These are phyloP conservation scores for Leptobrachium ailaonicum DNA, from an alignment of 2,113 vertebrate species.

Conservation along the genomic window DNA sequence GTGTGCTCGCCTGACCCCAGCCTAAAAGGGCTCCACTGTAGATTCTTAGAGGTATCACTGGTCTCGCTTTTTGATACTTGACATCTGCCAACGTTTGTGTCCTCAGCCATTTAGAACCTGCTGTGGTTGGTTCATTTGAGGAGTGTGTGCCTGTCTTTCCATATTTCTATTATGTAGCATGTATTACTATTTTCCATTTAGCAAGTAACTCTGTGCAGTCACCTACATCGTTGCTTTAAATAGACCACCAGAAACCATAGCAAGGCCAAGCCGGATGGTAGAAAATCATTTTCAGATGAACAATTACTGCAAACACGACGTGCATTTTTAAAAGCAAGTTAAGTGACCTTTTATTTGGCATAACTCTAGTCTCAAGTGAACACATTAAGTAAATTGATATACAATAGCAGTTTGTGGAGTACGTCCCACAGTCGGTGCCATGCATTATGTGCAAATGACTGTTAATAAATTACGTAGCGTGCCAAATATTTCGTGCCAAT, in stretches of 20 bases:
- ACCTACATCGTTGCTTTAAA: not conserved
- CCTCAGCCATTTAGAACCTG: too few relatives aligned
- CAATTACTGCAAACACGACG: not conserved
- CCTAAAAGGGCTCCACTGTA: too few relatives aligned
- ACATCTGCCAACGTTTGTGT: too few relatives aligned
- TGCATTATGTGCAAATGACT: conserved; percentile 36
- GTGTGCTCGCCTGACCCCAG: too few relatives aligned
- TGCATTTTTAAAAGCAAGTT: not conserved
- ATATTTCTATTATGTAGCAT: too few relatives aligned
- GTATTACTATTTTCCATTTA: too few relatives aligned
- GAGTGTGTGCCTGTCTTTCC: too few relatives aligned
- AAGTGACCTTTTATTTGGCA: conserved; percentile 33
- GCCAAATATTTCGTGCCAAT: conserved; percentile 9
- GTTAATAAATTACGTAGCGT: conserved; percentile 25
- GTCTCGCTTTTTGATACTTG: too few relatives aligned
- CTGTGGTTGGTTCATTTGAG: too few relatives aligned
- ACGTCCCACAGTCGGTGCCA: conserved; percentile 22
- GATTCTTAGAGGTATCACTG: too few relatives aligned
- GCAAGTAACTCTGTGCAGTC: not conserved
- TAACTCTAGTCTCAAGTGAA: conserved; percentile 22
- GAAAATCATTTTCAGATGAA: conserved; percentile 9
- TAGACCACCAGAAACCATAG: not conserved
- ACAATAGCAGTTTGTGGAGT: conserved; percentile 30
- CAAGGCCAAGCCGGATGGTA: not conserved
- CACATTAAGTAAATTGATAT: conserved; percentile 39